Evolutionary conservation across 2,888 invertebrate species (phyloP).

Genomic region (Agapetus fuscipes): DNA sequence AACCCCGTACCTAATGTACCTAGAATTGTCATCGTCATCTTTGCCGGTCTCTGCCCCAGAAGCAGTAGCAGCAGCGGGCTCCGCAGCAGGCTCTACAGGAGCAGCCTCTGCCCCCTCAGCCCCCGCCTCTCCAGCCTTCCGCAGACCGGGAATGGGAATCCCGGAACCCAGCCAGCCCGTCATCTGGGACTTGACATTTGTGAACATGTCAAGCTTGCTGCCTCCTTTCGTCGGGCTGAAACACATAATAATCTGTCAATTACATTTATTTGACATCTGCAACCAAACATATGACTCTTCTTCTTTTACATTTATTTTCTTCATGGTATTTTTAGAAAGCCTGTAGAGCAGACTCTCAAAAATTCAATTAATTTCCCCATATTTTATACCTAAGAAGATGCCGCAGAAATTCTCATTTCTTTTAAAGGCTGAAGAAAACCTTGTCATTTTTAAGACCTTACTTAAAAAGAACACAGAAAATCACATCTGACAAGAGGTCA

Average conservation of each 20-base stretch:
- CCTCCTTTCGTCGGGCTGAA: slow-evolving; percentile 62
- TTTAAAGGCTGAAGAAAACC: too few species aligned
- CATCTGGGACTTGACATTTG: slow-evolving; percentile 78
- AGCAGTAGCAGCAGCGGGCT: slow-evolving; percentile 36
- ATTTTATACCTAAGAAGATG: too few species aligned
- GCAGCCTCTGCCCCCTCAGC: slow-evolving; percentile 30
- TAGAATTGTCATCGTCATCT: slow-evolving; percentile 84
- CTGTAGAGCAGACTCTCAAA: too few species aligned
- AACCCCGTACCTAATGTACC: slow-evolving; percentile 68
- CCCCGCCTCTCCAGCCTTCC: slow-evolving; percentile 52
- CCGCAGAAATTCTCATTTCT: too few species aligned
- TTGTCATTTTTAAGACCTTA: too few species aligned
- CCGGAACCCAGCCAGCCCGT: slow-evolving; percentile 77
- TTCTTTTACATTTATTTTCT: neutral
- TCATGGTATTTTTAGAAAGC: too few species aligned
- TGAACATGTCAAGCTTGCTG: slow-evolving; percentile 71
- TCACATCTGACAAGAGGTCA: too few species aligned
- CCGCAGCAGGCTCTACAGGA: slow-evolving; percentile 38
- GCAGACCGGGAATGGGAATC: slow-evolving; percentile 64
- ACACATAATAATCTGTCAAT: slow-evolving; percentile 13
- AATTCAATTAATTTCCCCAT: too few species aligned
- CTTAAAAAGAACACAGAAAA: too few species aligned
- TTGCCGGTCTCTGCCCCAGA: slow-evolving; percentile 35
- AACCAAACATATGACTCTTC: too few species aligned
- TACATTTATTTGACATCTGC: too few species aligned